These are phyloP conservation scores for Nothocercus julius DNA, from an alignment of 2,113 vertebrate species.

Conservation along the genomic window DNA sequence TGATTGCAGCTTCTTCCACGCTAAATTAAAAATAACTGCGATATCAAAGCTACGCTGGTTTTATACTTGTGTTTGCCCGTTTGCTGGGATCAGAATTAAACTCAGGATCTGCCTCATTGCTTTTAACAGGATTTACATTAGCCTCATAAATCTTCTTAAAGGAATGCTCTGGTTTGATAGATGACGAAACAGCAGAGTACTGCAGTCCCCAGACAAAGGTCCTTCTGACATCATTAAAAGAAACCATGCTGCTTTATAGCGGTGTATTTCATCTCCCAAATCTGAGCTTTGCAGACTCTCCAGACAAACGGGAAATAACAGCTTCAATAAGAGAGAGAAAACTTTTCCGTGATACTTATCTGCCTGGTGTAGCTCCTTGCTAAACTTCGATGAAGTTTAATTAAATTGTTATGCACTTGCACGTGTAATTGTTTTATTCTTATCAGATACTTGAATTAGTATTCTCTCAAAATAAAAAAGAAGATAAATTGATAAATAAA, in stretches of 20 bases:
- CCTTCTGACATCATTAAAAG: not conserved
- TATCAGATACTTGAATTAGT: not conserved
- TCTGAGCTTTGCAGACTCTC: not conserved
- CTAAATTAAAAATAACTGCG: not conserved
- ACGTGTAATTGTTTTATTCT: not conserved
- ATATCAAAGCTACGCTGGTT: not conserved
- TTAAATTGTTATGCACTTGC: not conserved
- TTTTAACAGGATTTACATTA: not conserved
- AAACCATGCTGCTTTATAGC: not conserved
- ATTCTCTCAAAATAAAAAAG: not conserved
- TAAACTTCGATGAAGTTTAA: not conserved
- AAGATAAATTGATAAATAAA: not conserved
- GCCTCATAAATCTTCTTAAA: not conserved
- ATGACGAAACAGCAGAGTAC: not conserved
- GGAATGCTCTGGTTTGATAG: not conserved
- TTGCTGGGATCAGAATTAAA: not conserved
- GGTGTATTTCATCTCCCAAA: not conserved
- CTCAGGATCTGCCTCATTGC: not conserved
- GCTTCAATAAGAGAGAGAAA: not conserved
- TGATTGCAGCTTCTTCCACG: not conserved
- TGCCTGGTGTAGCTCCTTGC: not conserved
- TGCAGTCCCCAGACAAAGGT: fast-evolving
- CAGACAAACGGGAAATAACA: not conserved
- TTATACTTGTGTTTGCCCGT: not conserved
- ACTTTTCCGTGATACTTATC: not conserved